Base-by-base conservation (phyloP, 2,888 invertebrate species). In the Hypolimnas misippus region DNA sequence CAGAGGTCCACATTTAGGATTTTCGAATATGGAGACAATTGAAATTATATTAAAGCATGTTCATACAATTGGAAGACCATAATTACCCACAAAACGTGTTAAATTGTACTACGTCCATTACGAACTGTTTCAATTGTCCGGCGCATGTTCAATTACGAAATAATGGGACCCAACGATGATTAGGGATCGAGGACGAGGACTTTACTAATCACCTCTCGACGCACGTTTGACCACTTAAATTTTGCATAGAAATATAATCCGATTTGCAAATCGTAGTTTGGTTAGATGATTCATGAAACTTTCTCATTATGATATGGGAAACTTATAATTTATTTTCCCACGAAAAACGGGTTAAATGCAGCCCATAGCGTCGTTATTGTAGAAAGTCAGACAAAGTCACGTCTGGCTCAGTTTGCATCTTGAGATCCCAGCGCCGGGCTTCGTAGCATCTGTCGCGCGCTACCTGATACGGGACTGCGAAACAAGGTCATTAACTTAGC, bases 381-480 rank as follows among this genome's bases (percentile, higher is more conserved):
- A 87, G 91, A 91, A 89, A 90, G 87, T 87, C 81, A 74, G 76
- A 73, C 81, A 76, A 73, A 89, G 87, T 89, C 89, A 90, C 89
- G 91, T 89, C 83, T 84, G 84, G 78, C 83, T 86, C 82, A 85
- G 83, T 89, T 87, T 86, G 87, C 87, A 88, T 89, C 84, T 83
- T 74, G 79, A 76, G 78, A 82, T 84, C 86, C 83, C 83, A 82
- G 79, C 83, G 82, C 81, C 80, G 68, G 84, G 84, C 82, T 84
- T 85, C 77, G 29, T n/a, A 14, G 73, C 88, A 88, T 87, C 86
- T 89, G 89, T 80, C 79, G 73, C 44, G 49, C 5, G 87, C 82
- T 84, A 89, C 84, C 82, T 87, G 89, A 88, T 86, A 86, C 75
- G 73, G 69, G 70, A 61, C 65, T 69, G 70, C 79, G 79, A 84